Percentiles rank a stretch among this genome's conserved stretches.
These are phyloP conservation scores for Pomacea canaliculata DNA, from an alignment of 2,888 invertebrate species.

Conservation along the genomic window DNA sequence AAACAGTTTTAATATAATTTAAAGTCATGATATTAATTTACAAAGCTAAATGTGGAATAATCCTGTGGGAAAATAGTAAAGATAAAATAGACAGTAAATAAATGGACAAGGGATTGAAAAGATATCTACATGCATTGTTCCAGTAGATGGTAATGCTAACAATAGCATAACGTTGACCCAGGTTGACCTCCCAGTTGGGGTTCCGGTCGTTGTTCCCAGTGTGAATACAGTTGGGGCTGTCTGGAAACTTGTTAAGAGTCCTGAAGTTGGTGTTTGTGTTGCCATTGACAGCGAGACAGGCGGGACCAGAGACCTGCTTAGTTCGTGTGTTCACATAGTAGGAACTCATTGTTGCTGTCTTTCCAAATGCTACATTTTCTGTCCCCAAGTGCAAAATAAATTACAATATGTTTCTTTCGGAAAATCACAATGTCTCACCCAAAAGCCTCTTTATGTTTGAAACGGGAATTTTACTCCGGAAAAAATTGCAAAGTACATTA, in stretches of 20 bases:
- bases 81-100: too few relatives aligned
- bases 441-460: too few relatives aligned
- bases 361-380: background rate
- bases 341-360: background rate
- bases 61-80: rapidly evolving
- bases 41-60: too few relatives aligned
- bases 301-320: background rate
- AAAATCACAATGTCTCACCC: too few relatives aligned
- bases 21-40: too few relatives aligned
- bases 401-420: too few relatives aligned
- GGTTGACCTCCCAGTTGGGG: background rate
- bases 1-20: too few relatives aligned
- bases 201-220: background rate
- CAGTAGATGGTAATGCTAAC: too few relatives aligned
- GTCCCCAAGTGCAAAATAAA: background rate
- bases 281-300: background rate
- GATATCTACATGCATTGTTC: too few relatives aligned
- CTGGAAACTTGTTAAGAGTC: background rate
- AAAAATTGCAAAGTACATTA: too few relatives aligned
- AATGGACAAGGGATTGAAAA: too few relatives aligned
- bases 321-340: rapidly evolving
- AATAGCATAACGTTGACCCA: background rate
- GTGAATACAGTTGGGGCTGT: conserved; percentile 1
- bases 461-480: too few relatives aligned
- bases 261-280: background rate